phyloP scores from a whole-genome alignment of 2,797 vertebrate species.

The Varecia variegata region DNA sequence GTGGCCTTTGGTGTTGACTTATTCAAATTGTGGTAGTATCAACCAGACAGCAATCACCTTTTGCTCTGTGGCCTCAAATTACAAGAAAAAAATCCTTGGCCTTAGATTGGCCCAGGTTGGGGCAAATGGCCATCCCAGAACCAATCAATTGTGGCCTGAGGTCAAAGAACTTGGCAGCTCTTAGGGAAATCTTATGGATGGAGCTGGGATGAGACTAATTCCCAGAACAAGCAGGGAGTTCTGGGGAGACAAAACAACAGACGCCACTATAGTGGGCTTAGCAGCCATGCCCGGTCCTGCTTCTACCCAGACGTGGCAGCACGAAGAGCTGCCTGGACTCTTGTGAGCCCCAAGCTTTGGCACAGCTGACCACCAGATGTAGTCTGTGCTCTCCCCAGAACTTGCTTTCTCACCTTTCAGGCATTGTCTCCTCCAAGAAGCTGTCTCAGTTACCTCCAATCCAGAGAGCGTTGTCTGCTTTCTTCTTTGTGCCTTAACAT shows the following conservation, averaged over 20 bases:
- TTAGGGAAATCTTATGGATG: not conserved
- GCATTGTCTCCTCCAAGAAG: not conserved
- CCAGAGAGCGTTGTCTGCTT: not conserved
- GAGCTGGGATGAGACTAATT: not conserved
- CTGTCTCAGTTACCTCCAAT: not conserved
- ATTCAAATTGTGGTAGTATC: not conserved
- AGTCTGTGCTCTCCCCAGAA: not conserved
- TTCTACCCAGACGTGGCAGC: not conserved
- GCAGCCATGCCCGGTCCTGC: too few relatives aligned
- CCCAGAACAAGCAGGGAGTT: not conserved
- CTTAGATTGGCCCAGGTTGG: not conserved
- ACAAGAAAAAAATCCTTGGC: not conserved
- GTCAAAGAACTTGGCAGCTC: not conserved
- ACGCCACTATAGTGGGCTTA: too few relatives aligned
- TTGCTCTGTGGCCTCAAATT: not conserved
- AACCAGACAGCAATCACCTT: not conserved
- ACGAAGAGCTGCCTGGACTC: not conserved
- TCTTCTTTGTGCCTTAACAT: not conserved
- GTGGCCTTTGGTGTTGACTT: not conserved
- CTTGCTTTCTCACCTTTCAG: not conserved
- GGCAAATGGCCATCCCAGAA: not conserved
- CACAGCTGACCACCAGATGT: not conserved
- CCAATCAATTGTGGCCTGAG: not conserved
- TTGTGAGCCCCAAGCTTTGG: not conserved
- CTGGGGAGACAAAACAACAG: not conserved